Base-by-base conservation (phyloP, 2,113 vertebrate genomes). In the Neopipo cinnamomea region DNA sequence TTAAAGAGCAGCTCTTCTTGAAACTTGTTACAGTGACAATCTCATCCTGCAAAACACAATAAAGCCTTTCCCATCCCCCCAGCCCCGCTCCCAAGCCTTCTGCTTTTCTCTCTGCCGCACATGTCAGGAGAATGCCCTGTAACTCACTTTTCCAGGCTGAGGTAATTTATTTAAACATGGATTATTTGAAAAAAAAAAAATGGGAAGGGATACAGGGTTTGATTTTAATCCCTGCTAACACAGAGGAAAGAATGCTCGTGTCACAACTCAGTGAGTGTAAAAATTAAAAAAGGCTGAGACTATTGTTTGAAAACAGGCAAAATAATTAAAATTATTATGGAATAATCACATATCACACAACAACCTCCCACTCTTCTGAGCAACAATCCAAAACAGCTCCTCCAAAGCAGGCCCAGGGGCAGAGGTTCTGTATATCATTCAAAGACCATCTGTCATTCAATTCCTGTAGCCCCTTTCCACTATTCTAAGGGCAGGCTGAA, bases 401-500 rank as follows among this genome's bases (percentile, higher is more conserved):
- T 98, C 98, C 98, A 98, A 98, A 99, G 98, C 98, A 98, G 98
- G 98, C 98, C 98, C 98, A 97, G 97, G 98, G 98, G 98, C 98
- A 98, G 98, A 98, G 97, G 98, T 98, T 98, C 98, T 98, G 98
- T 98, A 98, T 99, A 99, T 99, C 99, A 99, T 98, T 98, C 98
- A 98, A 97, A 98, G 98, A 99, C 99, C 99, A 99, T 99, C 99
- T 99, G 99, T 99, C 98, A 97, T 97, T 97, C 97, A 98, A 97
- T 98, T 98, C 98, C 97, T 98, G 98, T 92, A 98, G 96, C 97
- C 97, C 97, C 96, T 98, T 97, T 97, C 98, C 98, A 93, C 97
- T 97, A 94, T 98, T 98, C 97, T 82, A 97, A 97, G 98, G 98
- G 98, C 97, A 98, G 96, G 96, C 98, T 97, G 98, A 98, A 98